Evolutionary conservation across 2,888 invertebrate genomes (phyloP).

Genomic region (Drosophila niveifrons): DNA sequence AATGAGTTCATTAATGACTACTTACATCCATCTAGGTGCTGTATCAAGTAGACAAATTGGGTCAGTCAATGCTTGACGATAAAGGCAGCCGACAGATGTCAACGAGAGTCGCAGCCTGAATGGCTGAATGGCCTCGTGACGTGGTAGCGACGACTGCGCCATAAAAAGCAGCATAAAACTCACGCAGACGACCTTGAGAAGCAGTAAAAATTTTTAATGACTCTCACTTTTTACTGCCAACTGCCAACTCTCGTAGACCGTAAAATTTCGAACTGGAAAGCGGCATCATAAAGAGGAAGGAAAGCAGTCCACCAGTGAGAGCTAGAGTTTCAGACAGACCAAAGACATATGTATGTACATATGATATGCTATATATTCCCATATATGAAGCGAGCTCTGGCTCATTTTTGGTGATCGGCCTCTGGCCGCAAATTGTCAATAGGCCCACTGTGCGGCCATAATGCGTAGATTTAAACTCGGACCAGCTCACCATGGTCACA

Average conservation of each 20-base stretch:
- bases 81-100: constrained; percentile 41
- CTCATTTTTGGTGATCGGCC: constrained; percentile 59
- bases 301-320: constrained; percentile 35
- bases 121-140: constrained; percentile 28
- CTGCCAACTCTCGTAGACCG: constrained; percentile 73
- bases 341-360: background rate
- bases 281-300: constrained; percentile 44
- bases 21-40: constrained; percentile 28
- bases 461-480: constrained; percentile 60
- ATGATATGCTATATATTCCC: background rate
- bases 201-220: constrained; percentile 85
- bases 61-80: constrained; percentile 53
- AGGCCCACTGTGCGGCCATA: constrained; percentile 68
- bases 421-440: constrained; percentile 66
- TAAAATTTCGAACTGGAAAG: constrained; percentile 60
- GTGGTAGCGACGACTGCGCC: constrained; percentile 47
- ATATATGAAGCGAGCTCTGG: background rate
- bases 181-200: constrained; percentile 84
- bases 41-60: constrained; percentile 55
- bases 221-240: constrained; percentile 84
- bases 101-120: constrained; percentile 40
- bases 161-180: constrained; percentile 80
- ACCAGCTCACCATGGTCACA: constrained; percentile 24
- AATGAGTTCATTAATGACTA: constrained; percentile 4
- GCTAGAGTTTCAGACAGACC: constrained; percentile 10